These are phyloP conservation scores for Chaenogobius annularis DNA, from an alignment of 2,113 vertebrate genomes.

Conservation along the genomic window DNA sequence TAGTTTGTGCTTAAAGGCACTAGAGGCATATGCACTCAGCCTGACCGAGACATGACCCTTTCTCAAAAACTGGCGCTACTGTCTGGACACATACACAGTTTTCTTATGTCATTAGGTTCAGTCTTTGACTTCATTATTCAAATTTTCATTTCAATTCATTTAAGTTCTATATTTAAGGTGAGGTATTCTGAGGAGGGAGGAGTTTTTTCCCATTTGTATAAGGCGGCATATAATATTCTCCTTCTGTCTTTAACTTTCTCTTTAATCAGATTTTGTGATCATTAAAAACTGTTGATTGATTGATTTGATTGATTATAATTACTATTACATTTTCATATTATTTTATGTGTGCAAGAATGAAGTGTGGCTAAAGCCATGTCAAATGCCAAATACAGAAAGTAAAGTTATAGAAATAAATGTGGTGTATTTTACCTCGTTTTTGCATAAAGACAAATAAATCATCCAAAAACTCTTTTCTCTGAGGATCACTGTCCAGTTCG, in stretches of 20 bases:
- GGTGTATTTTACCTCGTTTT: constrained; percentile 84
- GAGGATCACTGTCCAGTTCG: constrained; percentile 90
- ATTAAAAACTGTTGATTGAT: not conserved
- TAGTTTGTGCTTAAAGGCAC: constrained; percentile 45
- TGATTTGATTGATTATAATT: not conserved
- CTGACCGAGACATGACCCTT: constrained; percentile 11
- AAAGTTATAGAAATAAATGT: not conserved
- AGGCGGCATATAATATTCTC: not conserved
- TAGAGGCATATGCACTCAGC: constrained; percentile 9
- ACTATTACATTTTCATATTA: not conserved
- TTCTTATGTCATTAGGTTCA: not conserved
- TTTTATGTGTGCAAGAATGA: too few relatives aligned
- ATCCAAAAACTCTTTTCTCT: constrained; percentile 93
- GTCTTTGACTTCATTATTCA: not conserved
- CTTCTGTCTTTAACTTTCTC: not conserved
- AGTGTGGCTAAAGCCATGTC: not conserved
- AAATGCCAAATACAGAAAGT: too few relatives aligned
- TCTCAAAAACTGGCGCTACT: not conserved
- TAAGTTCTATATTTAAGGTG: not conserved
- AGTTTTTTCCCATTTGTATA: too few relatives aligned
- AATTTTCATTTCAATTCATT: not conserved
- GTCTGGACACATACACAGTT: not conserved
- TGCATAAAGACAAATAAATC: constrained; percentile 97
- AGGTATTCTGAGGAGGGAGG: too few relatives aligned
- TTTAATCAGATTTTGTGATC: not conserved